phyloP scores from a whole-genome alignment of 2,888 invertebrate species.

The Rapana venosa region DNA sequence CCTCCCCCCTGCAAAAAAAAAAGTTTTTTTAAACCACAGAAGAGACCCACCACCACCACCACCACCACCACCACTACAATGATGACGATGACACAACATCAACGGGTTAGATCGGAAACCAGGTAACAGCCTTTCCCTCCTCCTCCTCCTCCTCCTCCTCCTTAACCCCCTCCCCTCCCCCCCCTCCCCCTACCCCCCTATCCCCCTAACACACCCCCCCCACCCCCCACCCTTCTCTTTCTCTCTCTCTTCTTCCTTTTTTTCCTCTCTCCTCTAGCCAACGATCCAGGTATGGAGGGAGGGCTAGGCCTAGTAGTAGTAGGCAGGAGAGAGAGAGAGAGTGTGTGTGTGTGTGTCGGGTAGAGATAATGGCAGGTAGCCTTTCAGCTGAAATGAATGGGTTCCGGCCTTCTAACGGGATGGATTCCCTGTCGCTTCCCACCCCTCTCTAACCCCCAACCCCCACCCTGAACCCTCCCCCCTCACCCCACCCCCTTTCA shows the following conservation, averaged over 20 bases:
- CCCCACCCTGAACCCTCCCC: neutral
- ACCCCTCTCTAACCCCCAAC: neutral
- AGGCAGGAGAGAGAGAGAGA: neutral
- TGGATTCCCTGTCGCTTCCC: slow-evolving; percentile 26
- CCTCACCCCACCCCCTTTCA: neutral
- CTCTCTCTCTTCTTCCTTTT: neutral
- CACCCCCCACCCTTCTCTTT: neutral
- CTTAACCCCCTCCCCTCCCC: neutral
- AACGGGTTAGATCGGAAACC: neutral
- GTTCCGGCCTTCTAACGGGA: slow-evolving; percentile 17
- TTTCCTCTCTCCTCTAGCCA: neutral
- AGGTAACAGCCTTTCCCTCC: no score
- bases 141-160: neutral
- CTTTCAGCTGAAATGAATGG: slow-evolving; percentile 28
- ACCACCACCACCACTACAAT: neutral
- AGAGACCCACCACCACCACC: neutral
- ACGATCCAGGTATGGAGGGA: neutral
- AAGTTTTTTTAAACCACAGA: neutral
- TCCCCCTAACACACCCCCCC: no score
- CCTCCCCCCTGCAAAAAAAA: no score
- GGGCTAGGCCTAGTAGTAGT: neutral
- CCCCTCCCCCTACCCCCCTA: neutral
- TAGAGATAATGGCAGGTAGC: slow-evolving; percentile 26
- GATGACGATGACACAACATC: neutral
- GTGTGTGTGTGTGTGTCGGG: slow-evolving; percentile 13